Base-by-base conservation (phyloP, 1,140 invertebrate genomes). In the Neodiprion virginianus region DNA sequence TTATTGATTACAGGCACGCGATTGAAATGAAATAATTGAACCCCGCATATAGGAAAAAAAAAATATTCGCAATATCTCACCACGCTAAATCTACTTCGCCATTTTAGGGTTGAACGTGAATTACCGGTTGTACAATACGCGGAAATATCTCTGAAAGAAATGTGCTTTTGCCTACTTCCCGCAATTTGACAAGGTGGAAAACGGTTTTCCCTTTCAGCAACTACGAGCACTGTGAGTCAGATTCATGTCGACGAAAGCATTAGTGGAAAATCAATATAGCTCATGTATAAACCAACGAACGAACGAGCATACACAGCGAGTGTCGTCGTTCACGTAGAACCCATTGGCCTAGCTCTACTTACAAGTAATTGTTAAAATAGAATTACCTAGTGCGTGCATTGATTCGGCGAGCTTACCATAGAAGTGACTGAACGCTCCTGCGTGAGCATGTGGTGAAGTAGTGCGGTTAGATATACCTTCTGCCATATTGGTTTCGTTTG, bases 331-430 rank as follows among this genome's bases (percentile, higher is more conserved):
- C 53, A 61, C 53, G 53, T 61, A 61, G 0, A 61, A 61, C 53
- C 53, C 53, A 61, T 5, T 61, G 53, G 53, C 53, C 53, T 61
- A 61, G 11, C 8, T 61, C 53, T 71, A 67, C 21, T 23, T 68
- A 73, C 65, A 17, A 73, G 8, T 49, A 73, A 81, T 81, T 83
- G 75, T 79, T 82, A 86, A 80, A 86, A 82, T 85, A 81, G 85
- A 80, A 86, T 89, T 88, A 88, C 88, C 87, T 89, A 89, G 84
- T 85, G 86, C 86, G 83, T 87, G 82, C 86, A 87, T 85, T 82
- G 83, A 83, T 87, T 87, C 85, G 81, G 84, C 85, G 84, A 88
- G 85, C 90, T 91, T 91, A 91, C 89, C 90, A 84, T 91, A 91
- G 77, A 91, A 82, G 77, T 85, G 81, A 85, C 79, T 78, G 77